phyloP scores from a whole-genome alignment of 2,797 vertebrate species.

The Takifugu rubripes region DNA sequence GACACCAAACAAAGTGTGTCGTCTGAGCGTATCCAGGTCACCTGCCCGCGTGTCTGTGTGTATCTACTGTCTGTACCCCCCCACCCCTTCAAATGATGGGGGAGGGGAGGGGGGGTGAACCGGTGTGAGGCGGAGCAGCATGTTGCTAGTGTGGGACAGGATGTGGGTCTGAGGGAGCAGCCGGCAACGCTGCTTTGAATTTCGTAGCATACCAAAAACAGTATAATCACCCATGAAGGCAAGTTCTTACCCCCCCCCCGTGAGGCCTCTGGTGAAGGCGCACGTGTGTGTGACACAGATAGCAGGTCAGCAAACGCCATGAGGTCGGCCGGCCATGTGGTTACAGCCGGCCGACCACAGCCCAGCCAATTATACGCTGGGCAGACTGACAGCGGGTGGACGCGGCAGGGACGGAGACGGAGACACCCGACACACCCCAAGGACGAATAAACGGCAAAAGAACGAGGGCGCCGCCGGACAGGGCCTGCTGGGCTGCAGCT shows the following conservation, averaged over 20 bases:
- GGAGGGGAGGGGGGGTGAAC: no score
- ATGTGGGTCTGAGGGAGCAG: no score
- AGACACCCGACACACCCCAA: slow-evolving; percentile 64
- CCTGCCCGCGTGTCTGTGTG: slow-evolving; percentile 14
- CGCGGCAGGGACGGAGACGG: slow-evolving; percentile 64
- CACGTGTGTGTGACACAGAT: slow-evolving; percentile 34
- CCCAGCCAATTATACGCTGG: slow-evolving; percentile 73
- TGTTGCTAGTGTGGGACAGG: not conserved
- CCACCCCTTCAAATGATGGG: no score
- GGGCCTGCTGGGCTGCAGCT: slow-evolving; percentile 42
- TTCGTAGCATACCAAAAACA: slow-evolving; percentile 6
- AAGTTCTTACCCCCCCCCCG: slow-evolving; percentile 32
- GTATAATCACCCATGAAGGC: slow-evolving; percentile 3
- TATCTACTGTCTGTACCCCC: not conserved
- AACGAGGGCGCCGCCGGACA: slow-evolving; percentile 65
- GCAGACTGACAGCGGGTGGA: slow-evolving; percentile 70
- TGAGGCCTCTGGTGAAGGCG: slow-evolving; percentile 46
- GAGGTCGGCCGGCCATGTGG: no score
- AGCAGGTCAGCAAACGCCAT: slow-evolving; percentile 70
- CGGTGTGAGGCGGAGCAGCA: not conserved
- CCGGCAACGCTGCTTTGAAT: not conserved
- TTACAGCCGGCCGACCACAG: slow-evolving; percentile 66
- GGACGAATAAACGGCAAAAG: slow-evolving; percentile 65
- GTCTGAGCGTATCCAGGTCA: slow-evolving; percentile 67
- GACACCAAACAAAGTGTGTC: slow-evolving; percentile 71